A percentile compares a stretch with the other conserved stretches of the same genome.
Evolutionary conservation across 1,140 invertebrate species (phyloP).

Genomic region (Macrotrachela quadricornifera): DNA sequence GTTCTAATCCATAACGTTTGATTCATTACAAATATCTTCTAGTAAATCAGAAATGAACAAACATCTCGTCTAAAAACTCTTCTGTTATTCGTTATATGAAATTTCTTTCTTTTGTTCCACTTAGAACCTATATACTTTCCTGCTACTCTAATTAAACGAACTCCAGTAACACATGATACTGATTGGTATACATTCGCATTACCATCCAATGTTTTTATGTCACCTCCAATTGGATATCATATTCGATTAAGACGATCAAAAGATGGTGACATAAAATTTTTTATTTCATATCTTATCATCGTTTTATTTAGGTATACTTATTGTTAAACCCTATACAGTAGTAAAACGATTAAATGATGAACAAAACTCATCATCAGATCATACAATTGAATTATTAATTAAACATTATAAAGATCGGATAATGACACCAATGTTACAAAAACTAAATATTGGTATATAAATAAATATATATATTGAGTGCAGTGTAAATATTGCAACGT

Average conservation of each 20-base stretch:
- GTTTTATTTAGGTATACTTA: not conserved
- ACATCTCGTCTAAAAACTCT: too few species aligned
- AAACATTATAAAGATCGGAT: constrained; percentile 1
- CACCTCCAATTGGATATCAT: not conserved
- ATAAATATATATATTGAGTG: too few species aligned
- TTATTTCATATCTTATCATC: not conserved
- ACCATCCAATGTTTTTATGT: not conserved
- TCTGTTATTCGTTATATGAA: too few species aligned
- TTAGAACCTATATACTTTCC: too few species aligned
- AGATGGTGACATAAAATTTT: not conserved
- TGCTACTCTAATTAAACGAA: not conserved
- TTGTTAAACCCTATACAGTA: constrained; percentile 5
- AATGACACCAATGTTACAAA: not conserved
- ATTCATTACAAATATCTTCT: too few species aligned
- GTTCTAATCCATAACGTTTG: too few species aligned
- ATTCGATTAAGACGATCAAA: not conserved
- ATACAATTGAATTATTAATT: not conserved
- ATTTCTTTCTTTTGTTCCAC: too few species aligned
- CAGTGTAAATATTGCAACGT: too few species aligned
- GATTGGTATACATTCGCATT: constrained; percentile 1
- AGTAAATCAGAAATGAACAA: too few species aligned
- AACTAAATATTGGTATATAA: not conserved
- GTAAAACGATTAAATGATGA: not conserved
- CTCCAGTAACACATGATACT: constrained; percentile 1
- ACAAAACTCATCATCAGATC: not conserved